These are phyloP conservation scores for Scaeva pyrastri DNA, from an alignment of 2,888 invertebrate species.

Conservation along the genomic window DNA sequence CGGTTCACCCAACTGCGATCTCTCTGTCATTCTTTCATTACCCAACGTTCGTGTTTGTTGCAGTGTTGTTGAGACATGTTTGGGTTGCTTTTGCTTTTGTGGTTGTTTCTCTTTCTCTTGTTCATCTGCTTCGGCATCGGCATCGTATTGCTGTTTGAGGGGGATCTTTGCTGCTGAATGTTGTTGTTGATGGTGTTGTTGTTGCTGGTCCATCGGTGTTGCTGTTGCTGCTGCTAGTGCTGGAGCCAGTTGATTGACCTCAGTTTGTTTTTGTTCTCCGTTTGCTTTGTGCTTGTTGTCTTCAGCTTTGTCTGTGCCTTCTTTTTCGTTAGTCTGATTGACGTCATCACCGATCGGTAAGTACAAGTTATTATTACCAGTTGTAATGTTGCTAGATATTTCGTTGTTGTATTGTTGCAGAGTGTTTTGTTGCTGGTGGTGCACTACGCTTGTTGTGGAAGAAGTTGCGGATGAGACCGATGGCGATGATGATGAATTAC, in stretches of 20 bases:
- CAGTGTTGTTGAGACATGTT: slow-evolving; percentile 53
- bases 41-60: slow-evolving; percentile 56
- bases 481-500: slow-evolving; percentile 67
- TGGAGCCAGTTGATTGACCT: slow-evolving; percentile 70
- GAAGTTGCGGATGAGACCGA: slow-evolving; percentile 64
- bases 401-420: slow-evolving; percentile 33
- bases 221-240: slow-evolving; percentile 35
- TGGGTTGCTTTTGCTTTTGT: slow-evolving; percentile 38
- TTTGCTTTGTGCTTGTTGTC: slow-evolving; percentile 64
- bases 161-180: slow-evolving; percentile 34
- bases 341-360: slow-evolving; percentile 65
- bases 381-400: slow-evolving; percentile 35
- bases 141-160: slow-evolving; percentile 34
- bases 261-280: slow-evolving; percentile 74
- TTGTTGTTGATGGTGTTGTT: neutral
- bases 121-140: too few relatives aligned
- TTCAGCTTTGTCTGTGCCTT: neutral
- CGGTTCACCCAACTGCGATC: slow-evolving; percentile 65
- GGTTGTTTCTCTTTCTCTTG: slow-evolving; percentile 25
- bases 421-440: slow-evolving; percentile 10
- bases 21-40: slow-evolving; percentile 57
- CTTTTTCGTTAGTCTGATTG: slow-evolving; percentile 6
- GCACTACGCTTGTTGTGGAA: slow-evolving; percentile 62
- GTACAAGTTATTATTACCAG: slow-evolving; percentile 20
- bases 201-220: slow-evolving; percentile 26